Percentiles rank a stretch among this genome's conserved stretches.
phyloP scores from a whole-genome alignment of 2,888 invertebrate species.

The Leptinotarsa peninsularis region DNA sequence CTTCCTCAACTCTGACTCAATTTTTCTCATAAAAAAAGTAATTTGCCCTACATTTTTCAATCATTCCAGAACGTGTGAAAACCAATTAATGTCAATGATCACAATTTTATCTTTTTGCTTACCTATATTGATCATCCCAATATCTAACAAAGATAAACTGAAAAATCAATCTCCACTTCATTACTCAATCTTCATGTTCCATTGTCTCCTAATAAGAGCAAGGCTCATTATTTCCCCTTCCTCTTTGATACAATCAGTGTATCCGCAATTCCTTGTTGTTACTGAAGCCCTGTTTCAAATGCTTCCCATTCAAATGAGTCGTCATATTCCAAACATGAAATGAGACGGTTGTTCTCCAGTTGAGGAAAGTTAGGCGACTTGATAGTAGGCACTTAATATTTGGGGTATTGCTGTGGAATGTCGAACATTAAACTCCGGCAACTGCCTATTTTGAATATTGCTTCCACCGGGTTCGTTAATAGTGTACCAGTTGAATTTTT shows the following conservation, averaged over 20 bases:
- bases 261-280: background rate
- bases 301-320: constrained; percentile 9
- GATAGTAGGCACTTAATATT: constrained; percentile 28
- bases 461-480: constrained; percentile 24
- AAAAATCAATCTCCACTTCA: background rate
- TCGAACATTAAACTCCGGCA: constrained; percentile 32
- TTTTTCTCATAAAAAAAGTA: no score
- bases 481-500: constrained; percentile 32
- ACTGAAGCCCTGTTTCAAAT: background rate
- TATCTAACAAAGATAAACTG: no score
- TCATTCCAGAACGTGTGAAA: no score
- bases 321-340: constrained; percentile 15
- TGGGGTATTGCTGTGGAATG: constrained; percentile 28
- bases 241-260: background rate
- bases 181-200: background rate
- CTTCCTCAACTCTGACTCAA: no score
- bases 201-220: background rate
- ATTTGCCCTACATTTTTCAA: no score
- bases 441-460: constrained; percentile 37
- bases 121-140: no score
- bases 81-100: no score
- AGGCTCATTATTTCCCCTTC: background rate
- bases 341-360: constrained; percentile 11
- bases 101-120: no score
- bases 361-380: background rate